Base-by-base conservation (phyloP, 1,140 invertebrate genomes). In the Heliconius hermathena region DNA sequence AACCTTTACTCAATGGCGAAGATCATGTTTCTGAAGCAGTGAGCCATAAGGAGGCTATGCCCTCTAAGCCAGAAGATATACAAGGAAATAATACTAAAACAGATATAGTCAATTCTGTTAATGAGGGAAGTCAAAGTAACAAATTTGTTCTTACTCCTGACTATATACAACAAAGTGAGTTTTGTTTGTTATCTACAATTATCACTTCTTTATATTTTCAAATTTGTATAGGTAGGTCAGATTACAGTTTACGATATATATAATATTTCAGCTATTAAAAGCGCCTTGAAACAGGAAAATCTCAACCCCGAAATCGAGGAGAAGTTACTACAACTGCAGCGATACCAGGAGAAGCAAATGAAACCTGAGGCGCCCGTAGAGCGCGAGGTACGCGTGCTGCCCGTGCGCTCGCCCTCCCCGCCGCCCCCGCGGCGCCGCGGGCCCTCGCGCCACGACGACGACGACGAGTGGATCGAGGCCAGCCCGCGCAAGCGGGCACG, bases 231-330 rank as follows among this genome's bases (percentile, higher is more conserved):
- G 22, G 8, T 66, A 66, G 13, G 60, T 66, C 0, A 1, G 60
- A 29, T 66, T 66, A 66, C 11, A 26, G 5, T 13, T 26, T 29
- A 66, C 13, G 8, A 66, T 66, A 29, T 29, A 66, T 29, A 16
- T 16, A 11, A 16, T 29, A 16, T 83, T 82, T 70, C 89, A 98
- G 97, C 97, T 3, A 97, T 98, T 77, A 97, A 97, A 93, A 97
- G 97, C 90, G 97, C 97, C 9, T 91, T 98, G 54, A 97, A 97
- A 89, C 97, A 97, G 90, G 97, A 98, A 87, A 98, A 98, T 90
- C 94, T 99, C 18, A 98, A 98, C 91, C 98, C 98, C 2, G 98
- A 99, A 92, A 98, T 99, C 72, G 98, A 99, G 91, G 98, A 99
- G 83, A 99, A 99, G 89, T 90, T 99, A 29, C 94, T 99, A 5